Evolutionary conservation across 2,113 vertebrate species (phyloP), one percentile per base, ranked within the genome.

Genomic region (Saccopteryx bilineata): DNA sequence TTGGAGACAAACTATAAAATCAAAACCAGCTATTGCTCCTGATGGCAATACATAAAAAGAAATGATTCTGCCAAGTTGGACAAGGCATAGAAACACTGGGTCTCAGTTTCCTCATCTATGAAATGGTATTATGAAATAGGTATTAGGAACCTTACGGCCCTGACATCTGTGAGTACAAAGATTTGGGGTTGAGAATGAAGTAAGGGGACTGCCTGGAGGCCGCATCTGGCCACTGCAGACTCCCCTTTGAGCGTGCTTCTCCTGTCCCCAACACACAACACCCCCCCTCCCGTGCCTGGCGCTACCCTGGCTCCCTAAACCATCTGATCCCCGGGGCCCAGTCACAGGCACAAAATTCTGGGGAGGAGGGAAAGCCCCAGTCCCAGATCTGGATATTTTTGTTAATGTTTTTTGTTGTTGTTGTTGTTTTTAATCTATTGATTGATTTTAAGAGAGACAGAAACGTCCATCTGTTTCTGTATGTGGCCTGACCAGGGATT

Each of bases 31-130:
- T 52, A 39, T 23, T 17, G 26, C 26, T 33, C 71, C 90, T 83
- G 4, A 71, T 58, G 26, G 61, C 10, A 11, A 68, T 9, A 65
- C 24, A 76, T 46, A 50, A 83, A 66, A 56, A 91, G 26, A 84
- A 85, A 63, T 39, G 54, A 84, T 60, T 26, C 33, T 54, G 39
- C 78, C 89, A 85, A 54, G n/a, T 5, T 95, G n/a, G 86, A 11
- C 63, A 76, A 76, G 15, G 54, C 21, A 13, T 9, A 33, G 33
- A 68, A 86, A 58, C 19, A 2, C 2, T 24, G 74, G 61, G 58
- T 56, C 90, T 93, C 76, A 10, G 69, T 69, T 75, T 93, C 21
- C 86, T 65, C 50, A 74, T 83, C 74, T 63, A 5, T 79, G 78
- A 90, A 89, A 74, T n/a, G 60, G n/a, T 39, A 39, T 39, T 39